A percentile compares a stretch with the other conserved stretches of the same genome.
Conservation (phyloP, 2,797 vertebrate genomes). For the Tragopan temminckii region DNA sequence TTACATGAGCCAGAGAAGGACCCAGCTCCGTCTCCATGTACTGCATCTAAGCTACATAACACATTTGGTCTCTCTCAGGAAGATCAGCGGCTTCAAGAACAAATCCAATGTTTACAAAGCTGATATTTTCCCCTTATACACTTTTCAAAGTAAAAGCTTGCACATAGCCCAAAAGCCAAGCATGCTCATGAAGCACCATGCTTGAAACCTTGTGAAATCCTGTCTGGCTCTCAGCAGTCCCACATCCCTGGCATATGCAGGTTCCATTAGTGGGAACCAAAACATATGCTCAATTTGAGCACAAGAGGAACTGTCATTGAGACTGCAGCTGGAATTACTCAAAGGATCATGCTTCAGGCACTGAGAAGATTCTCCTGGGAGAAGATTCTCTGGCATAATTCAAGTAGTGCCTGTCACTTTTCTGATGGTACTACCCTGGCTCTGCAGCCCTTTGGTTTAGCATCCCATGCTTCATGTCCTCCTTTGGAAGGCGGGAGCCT, state of each 20-base stretch:
- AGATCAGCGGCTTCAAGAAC: background rate
- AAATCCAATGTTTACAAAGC: background rate
- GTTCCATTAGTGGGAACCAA: background rate
- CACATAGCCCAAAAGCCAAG: background rate
- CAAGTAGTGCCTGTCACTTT: background rate
- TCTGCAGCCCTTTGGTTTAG: background rate
- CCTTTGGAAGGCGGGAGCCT: background rate
- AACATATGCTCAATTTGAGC: background rate
- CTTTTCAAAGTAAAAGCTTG: background rate
- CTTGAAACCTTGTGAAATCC: slow-evolving; percentile 2
- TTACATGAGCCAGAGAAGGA: background rate
- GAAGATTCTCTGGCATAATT: background rate
- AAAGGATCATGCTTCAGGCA: background rate
- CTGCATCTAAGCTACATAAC: background rate
- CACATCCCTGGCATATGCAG: background rate
- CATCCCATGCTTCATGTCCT: background rate
- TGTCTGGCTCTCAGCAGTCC: background rate
- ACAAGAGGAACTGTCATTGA: background rate
- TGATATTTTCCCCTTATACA: background rate
- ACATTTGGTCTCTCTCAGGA: background rate
- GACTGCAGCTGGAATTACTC: background rate
- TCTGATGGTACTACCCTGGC: background rate
- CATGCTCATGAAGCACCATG: background rate
- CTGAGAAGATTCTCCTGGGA: background rate
- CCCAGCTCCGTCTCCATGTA: background rate